Base-by-base conservation (phyloP, 1,140 invertebrate genomes). In the Magallana angulata region DNA sequence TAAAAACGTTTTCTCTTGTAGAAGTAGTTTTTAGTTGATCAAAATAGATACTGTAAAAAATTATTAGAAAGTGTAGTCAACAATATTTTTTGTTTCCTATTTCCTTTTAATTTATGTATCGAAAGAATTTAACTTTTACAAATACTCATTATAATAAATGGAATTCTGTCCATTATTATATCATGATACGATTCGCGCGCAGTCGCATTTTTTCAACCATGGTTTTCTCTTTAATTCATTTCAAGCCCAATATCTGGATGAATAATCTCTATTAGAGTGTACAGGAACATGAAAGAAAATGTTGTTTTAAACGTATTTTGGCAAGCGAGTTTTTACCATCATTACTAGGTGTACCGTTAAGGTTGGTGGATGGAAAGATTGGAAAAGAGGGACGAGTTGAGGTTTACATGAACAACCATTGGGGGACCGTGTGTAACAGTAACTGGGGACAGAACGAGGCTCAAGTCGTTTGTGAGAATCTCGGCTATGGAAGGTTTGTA, bases 341-440 rank as follows among this genome's bases (percentile, higher is more conserved):
- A 36, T 36, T 58, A 48, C 12, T 8, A 76, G 56, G 71, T 57
- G 57, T 30, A 58, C 64, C 85, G 6, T 48, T 89, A 7, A 83
- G 89, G 9, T 60, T 89, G 59, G 84, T 82, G 8, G 60, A 85
- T 58, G 89, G 89, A 0, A 30, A 48, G 48, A 58, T 62, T 24
- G 36, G 57, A 1, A 58, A 89, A 76, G 87, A 91, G 60, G 91
- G 91, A 18, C 85, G 90, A 60, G 86, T 92, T 36, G 91, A 92
- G 83, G 88, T 92, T 9, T 58, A 83, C 57, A 82, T 82, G 14
- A 81, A 60, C n/a, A 84, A 84, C 11, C 56, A 88, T 14, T 91
- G 91, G 91, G 91, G 91, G 5, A 82, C 87, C 30, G 82, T 92
- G 14, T 92, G 91, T 86, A 86, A 90, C 82, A 82, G 85, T 82